These are phyloP conservation scores for Hymenopus coronatus DNA, from an alignment of 2,888 invertebrate genomes.

Conservation along the genomic window DNA sequence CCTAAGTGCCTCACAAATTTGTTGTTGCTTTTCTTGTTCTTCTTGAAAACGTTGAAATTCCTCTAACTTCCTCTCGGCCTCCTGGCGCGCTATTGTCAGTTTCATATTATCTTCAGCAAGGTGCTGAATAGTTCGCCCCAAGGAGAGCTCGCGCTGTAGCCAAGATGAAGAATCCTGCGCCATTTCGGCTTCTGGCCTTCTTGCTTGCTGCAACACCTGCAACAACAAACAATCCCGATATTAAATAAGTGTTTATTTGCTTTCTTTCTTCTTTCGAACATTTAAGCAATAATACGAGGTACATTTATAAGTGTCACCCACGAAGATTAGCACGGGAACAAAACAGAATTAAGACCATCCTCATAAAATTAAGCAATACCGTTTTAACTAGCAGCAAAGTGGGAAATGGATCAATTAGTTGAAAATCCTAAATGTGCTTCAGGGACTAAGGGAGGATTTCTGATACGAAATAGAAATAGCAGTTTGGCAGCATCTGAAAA, in stretches of 20 bases:
- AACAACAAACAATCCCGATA: background rate
- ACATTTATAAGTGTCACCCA: no score
- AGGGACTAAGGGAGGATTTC: no score
- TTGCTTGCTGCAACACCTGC: background rate
- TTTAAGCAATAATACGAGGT: no score
- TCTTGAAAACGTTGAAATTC: background rate
- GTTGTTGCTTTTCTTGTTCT: background rate
- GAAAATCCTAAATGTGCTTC: no score
- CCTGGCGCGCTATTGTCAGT: constrained; percentile 1
- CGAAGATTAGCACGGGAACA: no score
- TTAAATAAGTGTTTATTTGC: background rate
- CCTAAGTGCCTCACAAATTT: background rate
- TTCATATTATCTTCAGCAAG: constrained; percentile 32
- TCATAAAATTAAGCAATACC: no score
- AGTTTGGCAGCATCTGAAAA: no score
- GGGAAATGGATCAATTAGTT: no score
- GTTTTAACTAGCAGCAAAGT: no score
- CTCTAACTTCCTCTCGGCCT: background rate
- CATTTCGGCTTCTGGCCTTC: background rate
- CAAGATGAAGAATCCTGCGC: background rate
- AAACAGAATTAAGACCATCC: no score
- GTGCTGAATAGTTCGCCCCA: constrained; percentile 30
- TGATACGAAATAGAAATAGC: no score
- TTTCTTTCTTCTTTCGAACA: no score
- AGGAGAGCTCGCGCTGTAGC: constrained; percentile 13